These are phyloP conservation scores for Cichlasoma orientale DNA, from an alignment of 2,797 vertebrate genomes.

Conservation along the genomic window DNA sequence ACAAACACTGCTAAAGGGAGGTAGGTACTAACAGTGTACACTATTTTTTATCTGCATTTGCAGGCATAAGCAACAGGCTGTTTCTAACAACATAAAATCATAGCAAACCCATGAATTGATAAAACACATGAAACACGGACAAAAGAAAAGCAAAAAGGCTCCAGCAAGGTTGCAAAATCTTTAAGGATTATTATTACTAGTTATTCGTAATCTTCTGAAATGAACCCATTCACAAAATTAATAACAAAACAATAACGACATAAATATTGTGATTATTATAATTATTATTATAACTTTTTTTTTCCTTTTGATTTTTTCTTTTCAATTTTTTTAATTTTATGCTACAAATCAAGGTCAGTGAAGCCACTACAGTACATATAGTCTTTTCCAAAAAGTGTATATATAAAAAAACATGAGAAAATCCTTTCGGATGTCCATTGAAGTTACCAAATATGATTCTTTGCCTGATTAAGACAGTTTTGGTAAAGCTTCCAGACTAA, in stretches of 20 bases:
- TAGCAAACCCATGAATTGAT: not conserved
- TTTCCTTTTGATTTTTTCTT: too few species aligned
- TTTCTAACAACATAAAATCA: not conserved
- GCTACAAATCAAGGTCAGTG: too few species aligned
- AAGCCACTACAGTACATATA: too few species aligned
- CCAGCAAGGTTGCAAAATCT: not conserved
- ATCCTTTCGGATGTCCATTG: too few species aligned
- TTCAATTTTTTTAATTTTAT: too few species aligned
- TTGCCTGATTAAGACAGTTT: too few species aligned
- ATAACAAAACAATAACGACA: not conserved
- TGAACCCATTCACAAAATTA: not conserved
- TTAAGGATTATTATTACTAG: not conserved
- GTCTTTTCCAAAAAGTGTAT: too few species aligned
- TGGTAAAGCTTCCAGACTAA: not conserved
- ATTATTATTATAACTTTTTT: not conserved
- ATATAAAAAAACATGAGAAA: too few species aligned
- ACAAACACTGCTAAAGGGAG: constrained; percentile 53
- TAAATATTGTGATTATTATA: not conserved
- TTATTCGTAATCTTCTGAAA: not conserved
- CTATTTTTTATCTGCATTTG: constrained; percentile 31
- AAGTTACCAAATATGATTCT: too few species aligned
- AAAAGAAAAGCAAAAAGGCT: not conserved
- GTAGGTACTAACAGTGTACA: constrained; percentile 14
- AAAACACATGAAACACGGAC: not conserved
- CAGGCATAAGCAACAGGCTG: constrained; percentile 5